Conservation (phyloP, 2,797 vertebrate species). For the Molossus molossus region DNA sequence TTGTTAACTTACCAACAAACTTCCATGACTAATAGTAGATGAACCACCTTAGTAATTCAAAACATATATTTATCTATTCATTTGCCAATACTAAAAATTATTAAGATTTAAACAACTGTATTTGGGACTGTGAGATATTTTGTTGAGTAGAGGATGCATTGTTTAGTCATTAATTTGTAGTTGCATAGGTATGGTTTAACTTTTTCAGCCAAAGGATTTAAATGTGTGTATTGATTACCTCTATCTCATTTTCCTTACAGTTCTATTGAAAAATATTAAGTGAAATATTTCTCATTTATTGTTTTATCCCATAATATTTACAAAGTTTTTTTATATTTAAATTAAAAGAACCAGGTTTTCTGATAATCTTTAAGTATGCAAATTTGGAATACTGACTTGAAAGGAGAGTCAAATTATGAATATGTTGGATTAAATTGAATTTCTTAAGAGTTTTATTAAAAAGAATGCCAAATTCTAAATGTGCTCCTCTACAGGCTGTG, state of each 20-base stretch:
- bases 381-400: constrained; percentile 17
- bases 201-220: not conserved
- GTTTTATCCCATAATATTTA: not conserved
- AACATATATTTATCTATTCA: not conserved
- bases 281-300: not conserved
- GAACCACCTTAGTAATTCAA: not conserved
- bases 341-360: not conserved
- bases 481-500: not conserved
- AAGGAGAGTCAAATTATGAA: not conserved
- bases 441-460: not conserved
- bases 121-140: not conserved
- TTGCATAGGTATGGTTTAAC: not conserved
- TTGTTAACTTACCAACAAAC: not conserved
- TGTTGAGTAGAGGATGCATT: not conserved
- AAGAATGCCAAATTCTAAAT: not conserved
- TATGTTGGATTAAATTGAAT: not conserved
- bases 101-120: not conserved
- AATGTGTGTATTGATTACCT: not conserved
- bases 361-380: not conserved
- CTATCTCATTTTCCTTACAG: not conserved
- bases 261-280: not conserved
- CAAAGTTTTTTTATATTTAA: constrained; percentile 19
- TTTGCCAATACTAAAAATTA: not conserved
- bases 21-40: not conserved
- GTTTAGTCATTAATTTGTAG: not conserved